Percentiles rank a stretch among this genome's conserved stretches.
phyloP scores from a whole-genome alignment of 2,888 invertebrate genomes.

The Teleiodes luculella region DNA sequence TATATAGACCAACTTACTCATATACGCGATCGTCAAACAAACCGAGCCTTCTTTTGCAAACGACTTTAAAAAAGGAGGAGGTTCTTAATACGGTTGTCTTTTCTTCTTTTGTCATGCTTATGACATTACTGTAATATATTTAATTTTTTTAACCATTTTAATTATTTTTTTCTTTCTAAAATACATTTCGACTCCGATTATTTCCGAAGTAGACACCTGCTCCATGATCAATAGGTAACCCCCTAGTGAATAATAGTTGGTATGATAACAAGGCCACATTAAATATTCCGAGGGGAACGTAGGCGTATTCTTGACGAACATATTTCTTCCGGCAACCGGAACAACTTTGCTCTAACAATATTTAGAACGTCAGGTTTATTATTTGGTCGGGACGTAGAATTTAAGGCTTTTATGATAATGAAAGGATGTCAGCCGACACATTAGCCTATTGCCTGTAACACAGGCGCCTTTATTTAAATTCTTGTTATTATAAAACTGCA shows the following conservation, averaged over 20 bases:
- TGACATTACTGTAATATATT: not conserved
- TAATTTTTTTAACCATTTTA: too few relatives aligned
- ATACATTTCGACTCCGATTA: too few relatives aligned
- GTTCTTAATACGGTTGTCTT: too few relatives aligned
- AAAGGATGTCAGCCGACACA: not conserved
- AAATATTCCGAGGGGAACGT: not conserved
- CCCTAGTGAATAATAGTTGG: not conserved
- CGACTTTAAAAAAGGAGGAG: too few relatives aligned
- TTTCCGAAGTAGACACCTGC: not conserved
- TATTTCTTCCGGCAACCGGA: not conserved
- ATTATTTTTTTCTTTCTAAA: too few relatives aligned
- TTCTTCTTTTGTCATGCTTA: not conserved
- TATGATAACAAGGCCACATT: not conserved
- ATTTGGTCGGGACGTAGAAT: not conserved
- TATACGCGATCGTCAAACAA: too few relatives aligned
- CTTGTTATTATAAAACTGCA: too few relatives aligned
- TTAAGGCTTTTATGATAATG: not conserved
- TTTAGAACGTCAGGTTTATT: not conserved
- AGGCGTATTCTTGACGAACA: not conserved
- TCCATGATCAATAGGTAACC: not conserved
- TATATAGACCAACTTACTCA: too few relatives aligned
- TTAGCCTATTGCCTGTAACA: not conserved
- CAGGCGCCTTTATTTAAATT: too few relatives aligned
- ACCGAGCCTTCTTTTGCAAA: too few relatives aligned
- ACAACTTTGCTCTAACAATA: not conserved